Evolutionary conservation across 2,888 invertebrate genomes (phyloP), one percentile per base, ranked within the genome.

Genomic region (Harpagoxenus sublaevis): DNA sequence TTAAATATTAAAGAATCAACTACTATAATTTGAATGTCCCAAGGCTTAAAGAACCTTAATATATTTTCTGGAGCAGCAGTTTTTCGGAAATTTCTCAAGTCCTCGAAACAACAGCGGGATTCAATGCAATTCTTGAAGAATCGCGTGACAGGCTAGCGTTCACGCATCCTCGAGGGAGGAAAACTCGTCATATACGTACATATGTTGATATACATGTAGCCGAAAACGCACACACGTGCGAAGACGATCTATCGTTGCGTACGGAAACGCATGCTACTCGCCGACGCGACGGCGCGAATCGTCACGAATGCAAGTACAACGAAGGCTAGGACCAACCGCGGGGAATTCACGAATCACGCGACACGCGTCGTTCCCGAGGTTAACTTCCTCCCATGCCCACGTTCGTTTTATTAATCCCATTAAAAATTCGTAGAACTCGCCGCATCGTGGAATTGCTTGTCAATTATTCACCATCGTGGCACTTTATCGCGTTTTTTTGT

Each of bases 331-430:
- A 88, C 83, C 85, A 88, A 91, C 93, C 92, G 88, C 90, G 89
- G 92, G 91, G 92, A 92, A 92, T 92, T 91, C 87, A 81, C 86
- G 91, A 92, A 92, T 92, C 94, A 94, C 94, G 94, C 94, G 89
- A 92, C 90, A 92, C 90, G 6, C 65, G 88, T 90, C 84, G 89
- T 88, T 92, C 91, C 83, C 87, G 92, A 91, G 92, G 91, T 93
- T 94, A 93, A 93, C 90, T 92, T 91, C 90, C 91, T 93, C 90
- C 77, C 89, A 87, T 91, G 87, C 91, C 90, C 89, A 86, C 86
- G 85, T 88, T 93, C 91, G 93, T 93, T 93, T 88, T 89, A 92
- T 93, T 94, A 93, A 92, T 91, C 87, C 62, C 70, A 78, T 88
- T 63, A 78, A 57, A 55, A 57, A 55, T 68, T 70, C 51, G n/a